phyloP scores from a whole-genome alignment of 2,888 invertebrate genomes.

The Salpingus planirostris region DNA sequence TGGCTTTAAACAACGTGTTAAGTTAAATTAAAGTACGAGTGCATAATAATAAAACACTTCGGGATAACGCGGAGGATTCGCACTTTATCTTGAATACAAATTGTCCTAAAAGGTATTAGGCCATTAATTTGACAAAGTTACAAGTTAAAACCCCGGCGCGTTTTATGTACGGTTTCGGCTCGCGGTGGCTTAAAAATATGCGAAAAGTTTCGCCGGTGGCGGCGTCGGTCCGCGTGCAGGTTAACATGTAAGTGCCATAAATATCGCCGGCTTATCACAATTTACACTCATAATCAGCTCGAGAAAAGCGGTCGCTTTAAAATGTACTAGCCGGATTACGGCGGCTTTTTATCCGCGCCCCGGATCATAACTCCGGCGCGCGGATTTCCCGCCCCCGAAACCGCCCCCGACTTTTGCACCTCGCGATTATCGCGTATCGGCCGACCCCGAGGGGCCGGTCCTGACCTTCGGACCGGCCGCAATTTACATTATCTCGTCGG shows the following conservation, averaged over 20 bases:
- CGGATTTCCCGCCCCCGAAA: no score
- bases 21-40: constrained; percentile 3
- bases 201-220: constrained; percentile 19
- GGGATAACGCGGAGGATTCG: constrained; percentile 5
- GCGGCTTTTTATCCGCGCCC: constrained; percentile 29
- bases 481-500: not conserved
- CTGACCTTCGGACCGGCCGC: no score
- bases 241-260: constrained; percentile 43
- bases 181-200: constrained; percentile 20
- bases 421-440: no score
- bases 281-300: constrained; percentile 46
- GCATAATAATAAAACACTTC: constrained; percentile 4
- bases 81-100: constrained; percentile 24
- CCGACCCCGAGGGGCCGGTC: no score
- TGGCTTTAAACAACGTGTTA: constrained; percentile 7
- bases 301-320: constrained; percentile 44
- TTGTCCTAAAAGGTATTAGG: constrained; percentile 16
- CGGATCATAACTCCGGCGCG: no score
- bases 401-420: no score
- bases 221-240: constrained; percentile 19
- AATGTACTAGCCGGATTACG: constrained; percentile 41
- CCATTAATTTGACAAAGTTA: constrained; percentile 31
- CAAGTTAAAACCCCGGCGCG: constrained; percentile 12
- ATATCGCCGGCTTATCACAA: constrained; percentile 43
- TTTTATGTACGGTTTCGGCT: constrained; percentile 16